phyloP scores from a whole-genome alignment of 2,888 invertebrate genomes.

The Leptinotarsa juncta region DNA sequence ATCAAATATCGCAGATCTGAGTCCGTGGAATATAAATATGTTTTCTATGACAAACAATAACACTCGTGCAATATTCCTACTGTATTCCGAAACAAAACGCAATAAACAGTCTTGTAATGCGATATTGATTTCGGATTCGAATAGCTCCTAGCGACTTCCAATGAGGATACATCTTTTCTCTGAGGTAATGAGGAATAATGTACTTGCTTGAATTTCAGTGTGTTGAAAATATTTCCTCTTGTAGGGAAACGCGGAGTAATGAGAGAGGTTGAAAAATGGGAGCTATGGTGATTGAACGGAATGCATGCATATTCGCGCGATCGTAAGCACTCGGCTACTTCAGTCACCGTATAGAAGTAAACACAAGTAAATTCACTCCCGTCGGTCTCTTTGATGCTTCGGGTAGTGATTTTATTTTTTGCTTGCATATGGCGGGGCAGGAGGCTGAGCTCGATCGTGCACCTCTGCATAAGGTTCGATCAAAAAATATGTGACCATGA shows the following conservation, averaged over 20 bases:
- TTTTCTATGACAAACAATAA: constrained; percentile 11
- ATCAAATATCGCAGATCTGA: neutral
- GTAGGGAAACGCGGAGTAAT: neutral
- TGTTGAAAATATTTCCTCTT: constrained; percentile 5
- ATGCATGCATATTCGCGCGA: no score
- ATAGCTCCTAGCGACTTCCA: constrained; percentile 16
- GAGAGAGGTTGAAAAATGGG: no score
- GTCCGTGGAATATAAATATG: neutral
- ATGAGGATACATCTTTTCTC: constrained; percentile 15
- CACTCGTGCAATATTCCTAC: constrained; percentile 3
- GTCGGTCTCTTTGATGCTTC: no score
- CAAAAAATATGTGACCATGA: no score
- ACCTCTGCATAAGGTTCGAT: no score
- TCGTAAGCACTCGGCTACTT: no score
- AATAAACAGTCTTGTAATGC: constrained; percentile 15
- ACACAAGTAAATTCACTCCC: no score
- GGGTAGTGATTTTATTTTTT: no score
- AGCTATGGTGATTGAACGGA: no score
- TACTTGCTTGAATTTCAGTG: neutral
- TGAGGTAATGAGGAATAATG: constrained; percentile 3
- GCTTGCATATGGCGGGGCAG: no score
- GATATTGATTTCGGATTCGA: constrained; percentile 17
- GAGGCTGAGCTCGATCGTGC: no score
- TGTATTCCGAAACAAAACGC: constrained; percentile 17
- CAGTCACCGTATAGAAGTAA: no score